Conservation (phyloP, 2,113 vertebrate genomes). For the Fregata magnificens region DNA sequence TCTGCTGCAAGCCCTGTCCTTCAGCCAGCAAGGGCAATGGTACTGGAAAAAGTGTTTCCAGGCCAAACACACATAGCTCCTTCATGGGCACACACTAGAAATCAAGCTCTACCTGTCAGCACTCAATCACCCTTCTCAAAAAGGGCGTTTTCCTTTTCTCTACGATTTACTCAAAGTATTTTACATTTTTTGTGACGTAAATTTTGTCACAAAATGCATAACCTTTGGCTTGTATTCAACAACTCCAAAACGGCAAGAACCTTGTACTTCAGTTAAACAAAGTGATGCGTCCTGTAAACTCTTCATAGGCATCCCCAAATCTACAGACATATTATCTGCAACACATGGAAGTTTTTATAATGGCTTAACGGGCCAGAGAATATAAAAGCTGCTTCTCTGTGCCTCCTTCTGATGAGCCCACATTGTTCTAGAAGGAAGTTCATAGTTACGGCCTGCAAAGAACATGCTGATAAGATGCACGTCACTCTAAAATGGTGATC, state of each 20-base stretch:
- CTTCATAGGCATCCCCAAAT: background rate
- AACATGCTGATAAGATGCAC: background rate
- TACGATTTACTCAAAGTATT: background rate
- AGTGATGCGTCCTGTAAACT: background rate
- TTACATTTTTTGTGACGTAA: background rate
- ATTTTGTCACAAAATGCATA: background rate
- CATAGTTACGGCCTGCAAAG: background rate
- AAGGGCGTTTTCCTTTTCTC: background rate
- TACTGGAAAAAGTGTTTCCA: background rate
- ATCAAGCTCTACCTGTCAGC: background rate
- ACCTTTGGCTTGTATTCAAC: background rate
- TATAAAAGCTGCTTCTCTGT: background rate
- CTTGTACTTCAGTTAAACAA: background rate
- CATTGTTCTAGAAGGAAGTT: background rate
- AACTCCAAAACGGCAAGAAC: background rate
- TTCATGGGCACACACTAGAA: background rate
- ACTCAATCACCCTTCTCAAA: background rate
- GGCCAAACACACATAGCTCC: background rate
- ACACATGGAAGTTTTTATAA: background rate
- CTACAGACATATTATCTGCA: background rate
- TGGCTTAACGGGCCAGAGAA: background rate
- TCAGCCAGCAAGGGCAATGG: background rate
- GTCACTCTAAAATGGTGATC: background rate
- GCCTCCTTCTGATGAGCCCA: background rate
- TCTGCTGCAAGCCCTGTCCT: background rate